Evolutionary conservation across 2,797 vertebrate species (phyloP).

Genomic region (Phataginus tricuspis): DNA sequence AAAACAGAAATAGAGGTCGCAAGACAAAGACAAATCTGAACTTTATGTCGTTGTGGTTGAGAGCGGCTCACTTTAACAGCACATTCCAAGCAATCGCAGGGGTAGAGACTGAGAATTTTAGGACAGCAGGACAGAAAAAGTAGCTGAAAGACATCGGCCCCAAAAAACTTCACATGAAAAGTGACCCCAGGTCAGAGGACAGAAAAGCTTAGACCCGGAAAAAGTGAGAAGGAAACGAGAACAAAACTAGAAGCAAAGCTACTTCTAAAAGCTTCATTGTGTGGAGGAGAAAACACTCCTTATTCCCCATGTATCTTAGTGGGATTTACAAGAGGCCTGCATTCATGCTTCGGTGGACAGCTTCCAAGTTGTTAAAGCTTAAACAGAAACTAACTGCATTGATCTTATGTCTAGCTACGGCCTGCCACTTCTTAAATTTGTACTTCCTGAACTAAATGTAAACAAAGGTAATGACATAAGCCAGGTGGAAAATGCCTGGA

Average conservation of each 20-base stretch:
- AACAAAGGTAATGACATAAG: not conserved
- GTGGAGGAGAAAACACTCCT: not conserved
- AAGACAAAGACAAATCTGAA: not conserved
- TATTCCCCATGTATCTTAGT: not conserved
- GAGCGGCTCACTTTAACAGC: not conserved
- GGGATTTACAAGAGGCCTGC: not conserved
- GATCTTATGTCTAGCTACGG: constrained; percentile 21
- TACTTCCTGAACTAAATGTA: constrained; percentile 10
- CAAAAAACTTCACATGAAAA: not conserved
- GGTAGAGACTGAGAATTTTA: not conserved
- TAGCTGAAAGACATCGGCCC: not conserved
- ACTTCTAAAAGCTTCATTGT: not conserved
- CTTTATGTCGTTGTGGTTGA: not conserved
- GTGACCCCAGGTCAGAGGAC: not conserved
- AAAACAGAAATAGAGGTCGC: not conserved
- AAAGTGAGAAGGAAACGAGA: not conserved
- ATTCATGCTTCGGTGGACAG: not conserved
- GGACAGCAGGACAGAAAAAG: not conserved
- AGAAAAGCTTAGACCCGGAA: not conserved
- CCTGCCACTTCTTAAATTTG: not conserved
- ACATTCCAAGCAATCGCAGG: accelerated
- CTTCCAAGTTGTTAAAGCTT: not conserved
- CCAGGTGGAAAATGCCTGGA: not conserved
- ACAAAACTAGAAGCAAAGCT: not conserved
- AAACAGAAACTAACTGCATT: not conserved